phyloP scores from a whole-genome alignment of 2,888 invertebrate genomes.

The Leptopilina syphax region DNA sequence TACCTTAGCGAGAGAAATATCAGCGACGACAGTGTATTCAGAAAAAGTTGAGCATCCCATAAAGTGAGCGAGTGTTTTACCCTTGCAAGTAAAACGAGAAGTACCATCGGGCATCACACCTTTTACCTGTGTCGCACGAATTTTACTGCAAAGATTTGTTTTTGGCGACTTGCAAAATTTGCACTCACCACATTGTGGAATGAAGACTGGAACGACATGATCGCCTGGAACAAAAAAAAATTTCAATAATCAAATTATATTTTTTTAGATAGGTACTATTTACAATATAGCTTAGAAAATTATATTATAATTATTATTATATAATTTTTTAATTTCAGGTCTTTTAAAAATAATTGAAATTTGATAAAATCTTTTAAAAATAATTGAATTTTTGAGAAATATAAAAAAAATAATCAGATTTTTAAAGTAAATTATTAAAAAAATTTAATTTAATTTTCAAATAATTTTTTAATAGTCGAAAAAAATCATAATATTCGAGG shows the following conservation, averaged over 20 bases:
- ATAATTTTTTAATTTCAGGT: too few species aligned
- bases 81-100: constrained; percentile 89
- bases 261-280: too few species aligned
- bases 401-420: too few species aligned
- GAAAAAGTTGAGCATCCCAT: constrained; percentile 98
- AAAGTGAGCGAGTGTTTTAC: constrained; percentile 89
- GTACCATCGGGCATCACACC: constrained; percentile 97
- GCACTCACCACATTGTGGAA: constrained; percentile 97
- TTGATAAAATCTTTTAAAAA: too few species aligned
- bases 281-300: too few species aligned
- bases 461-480: too few species aligned
- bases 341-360: too few species aligned
- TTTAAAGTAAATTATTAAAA: too few species aligned
- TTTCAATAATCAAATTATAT: not conserved
- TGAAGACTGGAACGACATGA: constrained; percentile 97
- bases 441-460: too few species aligned
- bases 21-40: constrained; percentile 95
- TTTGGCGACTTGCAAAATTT: constrained; percentile 97
- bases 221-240: constrained; percentile 81
- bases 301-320: too few species aligned
- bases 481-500: too few species aligned
- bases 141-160: constrained; percentile 97
- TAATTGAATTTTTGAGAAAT: not conserved
- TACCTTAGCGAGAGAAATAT: constrained; percentile 97
- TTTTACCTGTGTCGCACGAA: constrained; percentile 90